Evolutionary conservation across 1,140 invertebrate species (phyloP).

Genomic region (Cheumatopsyche charites): DNA sequence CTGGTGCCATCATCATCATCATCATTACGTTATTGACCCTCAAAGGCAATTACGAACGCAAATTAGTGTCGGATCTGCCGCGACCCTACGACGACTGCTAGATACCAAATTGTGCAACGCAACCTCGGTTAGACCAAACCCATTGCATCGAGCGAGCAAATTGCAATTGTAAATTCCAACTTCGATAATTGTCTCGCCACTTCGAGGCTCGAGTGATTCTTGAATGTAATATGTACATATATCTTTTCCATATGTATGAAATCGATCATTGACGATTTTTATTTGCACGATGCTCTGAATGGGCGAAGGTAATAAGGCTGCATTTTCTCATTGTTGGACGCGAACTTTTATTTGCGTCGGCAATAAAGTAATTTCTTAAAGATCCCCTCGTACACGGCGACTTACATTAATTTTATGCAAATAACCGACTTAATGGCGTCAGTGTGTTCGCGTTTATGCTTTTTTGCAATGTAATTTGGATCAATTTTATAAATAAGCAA

Average conservation of each 20-base stretch:
- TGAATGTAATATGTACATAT: not conserved
- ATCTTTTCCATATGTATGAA: not conserved
- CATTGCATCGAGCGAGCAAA: not conserved
- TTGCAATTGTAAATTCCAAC: constrained; percentile 22
- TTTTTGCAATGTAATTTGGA: constrained; percentile 34
- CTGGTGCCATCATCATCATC: constrained; percentile 19
- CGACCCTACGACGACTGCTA: constrained; percentile 12
- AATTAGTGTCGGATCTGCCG: constrained; percentile 1
- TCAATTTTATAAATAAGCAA: constrained; percentile 32
- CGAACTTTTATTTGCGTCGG: constrained; percentile 24
- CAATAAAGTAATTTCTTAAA: constrained; percentile 36
- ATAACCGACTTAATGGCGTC: constrained; percentile 28
- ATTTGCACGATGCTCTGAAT: too few species aligned
- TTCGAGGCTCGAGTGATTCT: not conserved
- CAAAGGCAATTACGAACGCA: constrained; percentile 18
- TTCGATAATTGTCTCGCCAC: not conserved
- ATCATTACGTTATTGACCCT: constrained; percentile 20
- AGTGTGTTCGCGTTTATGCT: constrained; percentile 32
- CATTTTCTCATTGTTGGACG: too few species aligned
- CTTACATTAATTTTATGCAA: constrained; percentile 38
- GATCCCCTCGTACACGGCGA: constrained; percentile 18
- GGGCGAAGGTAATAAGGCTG: too few species aligned
- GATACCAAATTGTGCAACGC: constrained; percentile 18
- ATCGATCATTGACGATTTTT: too few species aligned
- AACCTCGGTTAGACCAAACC: not conserved